Conservation (phyloP, 2,113 vertebrate genomes). For the Coptodon rendalli region DNA sequence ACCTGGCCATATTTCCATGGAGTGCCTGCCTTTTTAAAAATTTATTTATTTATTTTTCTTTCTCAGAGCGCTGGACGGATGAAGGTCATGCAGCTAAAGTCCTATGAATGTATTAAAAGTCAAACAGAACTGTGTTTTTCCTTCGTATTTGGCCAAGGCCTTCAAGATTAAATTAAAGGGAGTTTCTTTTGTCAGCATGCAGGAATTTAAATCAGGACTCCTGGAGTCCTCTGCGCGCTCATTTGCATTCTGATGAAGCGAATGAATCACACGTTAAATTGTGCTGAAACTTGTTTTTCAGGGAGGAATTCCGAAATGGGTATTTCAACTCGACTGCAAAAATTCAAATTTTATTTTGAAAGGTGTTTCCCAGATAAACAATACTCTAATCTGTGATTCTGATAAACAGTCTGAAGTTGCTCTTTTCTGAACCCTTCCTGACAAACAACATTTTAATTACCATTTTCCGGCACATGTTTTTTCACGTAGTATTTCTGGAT, state of each 20-base stretch:
- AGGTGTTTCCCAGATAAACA: background rate
- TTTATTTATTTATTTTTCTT: background rate
- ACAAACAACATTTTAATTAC: background rate
- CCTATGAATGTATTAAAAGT: background rate
- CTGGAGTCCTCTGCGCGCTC: background rate
- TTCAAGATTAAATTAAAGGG: background rate
- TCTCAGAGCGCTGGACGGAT: background rate
- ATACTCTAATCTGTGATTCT: slow-evolving; percentile 2
- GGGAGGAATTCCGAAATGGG: background rate
- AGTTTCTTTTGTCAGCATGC: background rate
- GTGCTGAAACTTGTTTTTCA: background rate
- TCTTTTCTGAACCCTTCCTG: background rate
- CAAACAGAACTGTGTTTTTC: background rate
- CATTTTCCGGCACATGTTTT: background rate
- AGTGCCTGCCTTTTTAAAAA: background rate
- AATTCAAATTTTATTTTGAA: background rate
- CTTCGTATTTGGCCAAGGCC: background rate
- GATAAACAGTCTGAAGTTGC: slow-evolving; percentile 1
- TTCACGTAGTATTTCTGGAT: background rate
- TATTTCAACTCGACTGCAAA: background rate
- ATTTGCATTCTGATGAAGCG: background rate
- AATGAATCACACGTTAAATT: slow-evolving; percentile 13
- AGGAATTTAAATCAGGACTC: background rate
- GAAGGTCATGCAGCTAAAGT: background rate
- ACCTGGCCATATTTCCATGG: background rate